These are phyloP conservation scores for Centroberyx gerrardi DNA, from an alignment of 2,797 vertebrate genomes.

Conservation along the genomic window DNA sequence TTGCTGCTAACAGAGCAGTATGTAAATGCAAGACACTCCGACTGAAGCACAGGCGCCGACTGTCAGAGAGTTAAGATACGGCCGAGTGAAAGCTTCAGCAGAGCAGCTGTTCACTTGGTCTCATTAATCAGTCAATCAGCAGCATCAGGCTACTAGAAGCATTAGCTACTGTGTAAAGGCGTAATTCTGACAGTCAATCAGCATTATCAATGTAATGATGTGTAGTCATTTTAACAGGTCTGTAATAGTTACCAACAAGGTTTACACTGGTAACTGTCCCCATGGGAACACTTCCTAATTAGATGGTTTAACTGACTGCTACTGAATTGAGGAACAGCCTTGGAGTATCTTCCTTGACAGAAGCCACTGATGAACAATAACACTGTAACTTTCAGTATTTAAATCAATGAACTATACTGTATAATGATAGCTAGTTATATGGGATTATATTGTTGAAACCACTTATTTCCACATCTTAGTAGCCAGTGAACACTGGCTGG, in stretches of 20 bases:
- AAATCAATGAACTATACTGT: no score
- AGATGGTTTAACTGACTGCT: neutral
- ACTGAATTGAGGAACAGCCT: neutral
- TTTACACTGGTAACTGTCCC: neutral
- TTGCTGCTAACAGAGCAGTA: slow-evolving; percentile 3
- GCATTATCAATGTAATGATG: slow-evolving; percentile 63
- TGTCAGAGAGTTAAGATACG: slow-evolving; percentile 15
- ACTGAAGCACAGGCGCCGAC: slow-evolving; percentile 8
- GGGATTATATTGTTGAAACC: no score
- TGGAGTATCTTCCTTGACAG: slow-evolving; percentile 38
- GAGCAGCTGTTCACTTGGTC: slow-evolving; percentile 32
- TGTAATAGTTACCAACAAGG: slow-evolving; percentile 1
- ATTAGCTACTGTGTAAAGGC: slow-evolving; percentile 31
- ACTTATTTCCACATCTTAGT: no score
- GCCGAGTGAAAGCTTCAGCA: slow-evolving; percentile 10
- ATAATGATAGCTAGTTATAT: no score
- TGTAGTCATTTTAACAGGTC: neutral
- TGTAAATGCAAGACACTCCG: neutral
- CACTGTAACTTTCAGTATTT: no score
- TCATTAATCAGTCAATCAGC: slow-evolving; percentile 10
- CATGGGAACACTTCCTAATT: neutral
- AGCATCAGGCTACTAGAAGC: slow-evolving; percentile 29
- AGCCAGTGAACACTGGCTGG: no score
- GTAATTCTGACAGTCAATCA: slow-evolving; percentile 83
- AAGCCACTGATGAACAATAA: slow-evolving; percentile 34